phyloP scores from a whole-genome alignment of 2,797 vertebrate species.

The Thripadectes ignobilis region DNA sequence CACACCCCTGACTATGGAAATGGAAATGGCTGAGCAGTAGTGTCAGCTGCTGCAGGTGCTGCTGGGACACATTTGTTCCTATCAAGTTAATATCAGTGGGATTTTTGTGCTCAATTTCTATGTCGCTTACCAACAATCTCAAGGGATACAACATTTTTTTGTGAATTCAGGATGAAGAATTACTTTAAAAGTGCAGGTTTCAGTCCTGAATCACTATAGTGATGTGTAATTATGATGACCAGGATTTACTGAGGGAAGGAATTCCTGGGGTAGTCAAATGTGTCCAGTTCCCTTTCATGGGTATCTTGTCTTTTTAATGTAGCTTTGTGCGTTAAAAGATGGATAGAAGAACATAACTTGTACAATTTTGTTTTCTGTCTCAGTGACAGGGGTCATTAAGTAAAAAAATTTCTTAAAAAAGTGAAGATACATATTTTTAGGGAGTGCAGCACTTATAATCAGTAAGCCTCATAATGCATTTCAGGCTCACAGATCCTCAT shows the following conservation, averaged over 20 bases:
- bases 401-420: not conserved
- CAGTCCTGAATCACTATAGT: not conserved
- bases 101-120: not conserved
- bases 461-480: not conserved
- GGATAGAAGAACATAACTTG: not conserved
- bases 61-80: not conserved
- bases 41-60: not conserved
- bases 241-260: not conserved
- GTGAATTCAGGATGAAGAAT: not conserved
- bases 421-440: not conserved
- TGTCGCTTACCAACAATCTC: fast-evolving
- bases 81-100: not conserved
- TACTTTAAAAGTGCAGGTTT: not conserved
- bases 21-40: not conserved
- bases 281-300: not conserved
- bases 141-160: not conserved
- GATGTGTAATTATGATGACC: not conserved
- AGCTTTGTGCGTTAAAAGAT: not conserved
- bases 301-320: not conserved
- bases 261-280: not conserved
- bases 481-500: not conserved
- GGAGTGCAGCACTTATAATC: not conserved
- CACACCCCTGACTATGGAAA: not conserved
- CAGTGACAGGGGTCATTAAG: not conserved
- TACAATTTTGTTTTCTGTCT: not conserved